Evolutionary conservation across 64 coral and sea anemone species (phyloP).

Genomic region (Montipora efflorescens): DNA sequence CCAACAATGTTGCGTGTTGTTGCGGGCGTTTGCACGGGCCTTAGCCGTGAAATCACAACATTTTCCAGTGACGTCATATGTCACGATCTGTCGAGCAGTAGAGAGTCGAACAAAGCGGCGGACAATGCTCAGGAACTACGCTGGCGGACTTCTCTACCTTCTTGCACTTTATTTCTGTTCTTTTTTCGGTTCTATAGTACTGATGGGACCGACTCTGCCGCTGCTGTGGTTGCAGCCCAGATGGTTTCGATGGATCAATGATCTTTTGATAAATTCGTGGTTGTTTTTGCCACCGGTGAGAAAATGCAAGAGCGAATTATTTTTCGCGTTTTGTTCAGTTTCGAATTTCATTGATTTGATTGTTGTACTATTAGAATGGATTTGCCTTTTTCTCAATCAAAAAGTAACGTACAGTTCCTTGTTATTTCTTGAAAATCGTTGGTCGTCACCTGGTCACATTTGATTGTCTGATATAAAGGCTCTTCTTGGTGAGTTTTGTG

Average conservation of each 20-base stretch:
- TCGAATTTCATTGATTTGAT: neutral
- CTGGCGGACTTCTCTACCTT: conserved; percentile 61
- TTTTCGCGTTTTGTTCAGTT: neutral
- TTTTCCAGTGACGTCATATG: neutral
- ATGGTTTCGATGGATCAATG: conserved; percentile 78
- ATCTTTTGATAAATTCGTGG: conserved; percentile 52
- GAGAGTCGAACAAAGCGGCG: too few species aligned
- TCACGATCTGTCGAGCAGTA: neutral
- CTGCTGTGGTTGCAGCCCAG: conserved; percentile 49
- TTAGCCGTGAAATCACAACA: neutral
- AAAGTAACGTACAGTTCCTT: neutral
- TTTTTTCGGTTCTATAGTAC: conserved; percentile 71
- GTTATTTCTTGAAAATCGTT: neutral
- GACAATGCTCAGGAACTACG: conserved; percentile 77
- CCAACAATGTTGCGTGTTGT: too few species aligned
- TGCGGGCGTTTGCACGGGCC: too few species aligned
- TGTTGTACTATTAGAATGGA: neutral
- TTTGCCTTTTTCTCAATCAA: neutral
- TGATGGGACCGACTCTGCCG: conserved; percentile 69
- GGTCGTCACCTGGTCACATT: neutral
- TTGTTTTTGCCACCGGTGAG: conserved; percentile 73
- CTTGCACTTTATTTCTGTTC: conserved; percentile 53
- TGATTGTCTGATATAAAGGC: neutral
- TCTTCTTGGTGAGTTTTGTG: conserved; percentile 35
- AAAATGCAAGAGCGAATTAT: neutral